Percentiles rank a stretch among this genome's conserved stretches.
Evolutionary conservation across 92 coral and sea anemone species (phyloP).

Genomic region (Anthopleura xanthogrammica): DNA sequence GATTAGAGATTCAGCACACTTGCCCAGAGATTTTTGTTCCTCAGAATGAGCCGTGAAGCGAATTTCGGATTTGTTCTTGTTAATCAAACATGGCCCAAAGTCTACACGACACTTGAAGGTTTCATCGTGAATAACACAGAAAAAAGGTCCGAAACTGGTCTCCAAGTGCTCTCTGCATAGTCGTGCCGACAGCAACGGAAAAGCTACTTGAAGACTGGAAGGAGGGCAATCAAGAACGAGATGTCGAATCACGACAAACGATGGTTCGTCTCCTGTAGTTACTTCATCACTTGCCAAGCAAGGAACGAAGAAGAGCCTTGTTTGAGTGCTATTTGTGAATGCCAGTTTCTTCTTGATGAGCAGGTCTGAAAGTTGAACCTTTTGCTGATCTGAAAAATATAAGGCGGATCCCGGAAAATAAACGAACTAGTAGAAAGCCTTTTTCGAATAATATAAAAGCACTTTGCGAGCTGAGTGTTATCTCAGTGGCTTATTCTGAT

Average conservation of each 20-base stretch:
- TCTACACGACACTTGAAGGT: conserved; percentile 53
- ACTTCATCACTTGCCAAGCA: conserved; percentile 43
- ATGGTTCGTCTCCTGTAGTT: conserved; percentile 46
- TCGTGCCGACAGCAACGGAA: conserved; percentile 40
- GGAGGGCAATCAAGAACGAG: conserved; percentile 35
- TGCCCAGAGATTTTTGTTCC: conserved; percentile 13
- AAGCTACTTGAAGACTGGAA: conserved; percentile 38
- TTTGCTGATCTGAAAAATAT: conserved; percentile 37
- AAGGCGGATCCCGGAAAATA: not conserved
- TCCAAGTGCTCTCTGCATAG: conserved; percentile 25
- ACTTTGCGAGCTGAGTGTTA: no score
- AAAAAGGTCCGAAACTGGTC: conserved; percentile 38
- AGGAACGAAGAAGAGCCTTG: conserved; percentile 44
- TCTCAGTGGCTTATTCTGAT: no score
- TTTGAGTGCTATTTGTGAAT: conserved; percentile 15
- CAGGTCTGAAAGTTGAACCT: conserved; percentile 38
- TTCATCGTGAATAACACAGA: conserved; percentile 47
- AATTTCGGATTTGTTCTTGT: conserved; percentile 48
- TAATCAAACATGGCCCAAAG: conserved; percentile 57
- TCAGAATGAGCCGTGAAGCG: conserved; percentile 50
- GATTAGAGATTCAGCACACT: conserved; percentile 17
- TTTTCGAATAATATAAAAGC: no score
- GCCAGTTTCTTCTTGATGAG: conserved; percentile 56
- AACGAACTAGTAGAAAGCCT: no score
- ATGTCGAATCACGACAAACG: conserved; percentile 50